These are phyloP conservation scores for Tachina fera DNA, from an alignment of 2,888 invertebrate genomes.

Conservation along the genomic window DNA sequence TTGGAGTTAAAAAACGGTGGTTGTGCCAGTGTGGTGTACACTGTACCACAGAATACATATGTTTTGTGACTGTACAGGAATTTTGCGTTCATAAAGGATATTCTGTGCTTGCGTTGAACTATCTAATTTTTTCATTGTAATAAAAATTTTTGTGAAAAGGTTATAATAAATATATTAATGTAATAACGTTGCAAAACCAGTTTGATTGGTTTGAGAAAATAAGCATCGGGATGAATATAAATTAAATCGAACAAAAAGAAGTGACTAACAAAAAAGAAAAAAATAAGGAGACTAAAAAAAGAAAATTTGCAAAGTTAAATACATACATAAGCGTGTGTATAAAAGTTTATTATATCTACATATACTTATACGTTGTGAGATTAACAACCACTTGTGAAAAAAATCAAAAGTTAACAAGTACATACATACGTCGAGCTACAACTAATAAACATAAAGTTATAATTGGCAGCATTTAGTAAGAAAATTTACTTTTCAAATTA, in stretches of 20 bases:
- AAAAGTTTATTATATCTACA: conserved; percentile 37
- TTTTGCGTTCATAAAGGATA: neutral
- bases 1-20: conserved; percentile 26
- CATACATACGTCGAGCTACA: no score
- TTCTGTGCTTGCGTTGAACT: conserved; percentile 9
- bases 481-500: conserved; percentile 10
- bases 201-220: neutral
- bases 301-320: neutral
- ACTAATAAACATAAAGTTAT: conserved; percentile 19
- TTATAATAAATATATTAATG: neutral
- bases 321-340: neutral
- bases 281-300: neutral
- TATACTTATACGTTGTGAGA: conserved; percentile 36
- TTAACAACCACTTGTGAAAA: conserved; percentile 65
- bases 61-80: neutral
- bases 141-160: neutral
- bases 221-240: conserved; percentile 5
- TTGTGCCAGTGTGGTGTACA: conserved; percentile 18
- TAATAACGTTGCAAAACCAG: no score
- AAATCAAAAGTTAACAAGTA: conserved; percentile 10
- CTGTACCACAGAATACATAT: no score
- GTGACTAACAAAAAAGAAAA: conserved; percentile 43
- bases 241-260: conserved; percentile 2
- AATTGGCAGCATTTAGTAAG: conserved; percentile 6
- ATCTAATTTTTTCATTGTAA: conserved; percentile 5